Base-by-base conservation (phyloP, 2,797 vertebrate species). In the Dendrocincla fuliginosa region DNA sequence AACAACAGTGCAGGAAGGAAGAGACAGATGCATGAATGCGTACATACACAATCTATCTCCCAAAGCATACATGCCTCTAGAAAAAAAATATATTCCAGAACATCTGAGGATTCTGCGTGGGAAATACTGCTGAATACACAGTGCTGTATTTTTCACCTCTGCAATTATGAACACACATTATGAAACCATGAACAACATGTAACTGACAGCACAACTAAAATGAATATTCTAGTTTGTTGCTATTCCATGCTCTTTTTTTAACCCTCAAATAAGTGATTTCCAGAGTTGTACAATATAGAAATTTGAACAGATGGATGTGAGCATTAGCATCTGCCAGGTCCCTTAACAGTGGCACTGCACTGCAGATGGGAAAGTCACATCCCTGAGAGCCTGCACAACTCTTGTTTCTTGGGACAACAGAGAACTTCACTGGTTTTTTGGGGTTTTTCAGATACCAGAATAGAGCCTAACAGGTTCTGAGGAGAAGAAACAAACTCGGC, bases 1-100 rank as follows among this genome's bases (percentile, higher is more conserved):
- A 93, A 69, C 2, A 71, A 70, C 64, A 60, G 80, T 6, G 32
- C 93, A 95, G 96, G 95, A 96, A 96, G 95, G 93, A 93, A 97
- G 87, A 10, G 76, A 63, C 46, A 9, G 82, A 81, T 57, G 73
- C 78, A 69, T 25, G 60, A 95, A 86, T 67, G 77, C 41, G 17
- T 47, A 86, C 55, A 46, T 59, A 78, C 59, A 91, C 44, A 75
- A 19, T 32, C 81, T 47, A 90, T 39, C 90, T 89, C 83, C 65
- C 56, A 80, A 84, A 73, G 79, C 77, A 76, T 23, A 64, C 70
- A 17, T 39, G 67, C 46, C 68, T 90, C 76, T 33, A 75, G 55
- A 23, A 63, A 50, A 59, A 59, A 77, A 22, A 52, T 18, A 32
- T 1, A 78, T 33, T 57, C 30, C 49, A 68, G 83, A 82, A 76